These are phyloP conservation scores for Scalopus aquaticus DNA, from an alignment of 2,113 vertebrate species.

Conservation along the genomic window DNA sequence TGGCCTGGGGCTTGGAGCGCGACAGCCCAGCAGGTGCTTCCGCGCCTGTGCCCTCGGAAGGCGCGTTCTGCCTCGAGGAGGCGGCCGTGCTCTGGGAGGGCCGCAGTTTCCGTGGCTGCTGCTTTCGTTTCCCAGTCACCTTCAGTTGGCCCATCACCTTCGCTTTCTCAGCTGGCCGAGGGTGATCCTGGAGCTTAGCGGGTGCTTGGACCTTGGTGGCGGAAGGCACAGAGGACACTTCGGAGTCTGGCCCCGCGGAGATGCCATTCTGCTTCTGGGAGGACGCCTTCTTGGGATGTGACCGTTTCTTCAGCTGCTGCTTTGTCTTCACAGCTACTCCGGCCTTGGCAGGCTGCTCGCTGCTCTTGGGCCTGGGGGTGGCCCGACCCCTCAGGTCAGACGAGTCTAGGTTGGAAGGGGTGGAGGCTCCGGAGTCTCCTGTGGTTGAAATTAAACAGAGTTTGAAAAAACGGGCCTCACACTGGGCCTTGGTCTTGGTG, in stretches of 20 bases:
- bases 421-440: slow-evolving; percentile 42
- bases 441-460: slow-evolving; percentile 57
- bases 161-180: neutral
- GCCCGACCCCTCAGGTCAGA: slow-evolving; percentile 15
- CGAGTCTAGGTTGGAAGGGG: neutral
- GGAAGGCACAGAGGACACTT: neutral
- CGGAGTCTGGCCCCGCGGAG: neutral
- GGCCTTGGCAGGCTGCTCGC: slow-evolving; percentile 61
- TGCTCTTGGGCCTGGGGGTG: slow-evolving; percentile 57
- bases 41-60: neutral
- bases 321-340: slow-evolving; percentile 43
- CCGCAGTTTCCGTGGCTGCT: neutral
- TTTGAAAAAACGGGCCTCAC: neutral
- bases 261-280: slow-evolving; percentile 71
- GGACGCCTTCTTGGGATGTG: slow-evolving; percentile 28
- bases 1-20: neutral
- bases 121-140: neutral
- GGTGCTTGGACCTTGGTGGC: neutral
- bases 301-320: slow-evolving; percentile 38
- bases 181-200: neutral
- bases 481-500: neutral
- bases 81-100: slow-evolving; percentile 6
- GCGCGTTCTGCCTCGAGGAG: neutral
- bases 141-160: neutral
- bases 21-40: neutral